Conservation (phyloP, 2,888 invertebrate genomes). For the Oxyscelio sp. region DNA sequence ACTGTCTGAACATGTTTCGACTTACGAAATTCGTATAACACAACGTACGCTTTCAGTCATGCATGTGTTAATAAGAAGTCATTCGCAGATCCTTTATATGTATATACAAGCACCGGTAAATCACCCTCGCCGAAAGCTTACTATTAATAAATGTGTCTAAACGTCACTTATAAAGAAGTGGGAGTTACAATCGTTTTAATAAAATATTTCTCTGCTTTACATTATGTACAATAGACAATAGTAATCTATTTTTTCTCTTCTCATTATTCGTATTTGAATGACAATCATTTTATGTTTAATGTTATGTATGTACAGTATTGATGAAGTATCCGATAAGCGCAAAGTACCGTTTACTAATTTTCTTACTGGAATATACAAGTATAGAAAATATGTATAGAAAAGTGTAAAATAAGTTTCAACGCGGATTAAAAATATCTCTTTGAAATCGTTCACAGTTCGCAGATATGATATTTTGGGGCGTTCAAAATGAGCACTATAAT, state of each 20-base stretch:
- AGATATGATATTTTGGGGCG: too few relatives aligned
- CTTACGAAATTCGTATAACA: slow-evolving; percentile 22
- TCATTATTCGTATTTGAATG: background rate
- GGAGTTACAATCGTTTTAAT: slow-evolving; percentile 44
- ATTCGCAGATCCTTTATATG: slow-evolving; percentile 8
- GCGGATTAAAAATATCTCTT: too few relatives aligned
- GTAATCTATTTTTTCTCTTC: slow-evolving; percentile 2
- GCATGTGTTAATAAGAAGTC: slow-evolving; percentile 34
- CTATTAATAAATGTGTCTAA: slow-evolving; percentile 41
- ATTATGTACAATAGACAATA: slow-evolving; percentile 45
- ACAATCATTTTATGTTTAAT: too few relatives aligned
- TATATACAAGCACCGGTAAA: slow-evolving; percentile 31
- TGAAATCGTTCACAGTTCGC: too few relatives aligned
- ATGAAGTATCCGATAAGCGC: slow-evolving; percentile 44
- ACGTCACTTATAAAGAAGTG: slow-evolving; percentile 47
- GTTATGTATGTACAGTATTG: slow-evolving; percentile 34
- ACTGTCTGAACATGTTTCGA: slow-evolving; percentile 30
- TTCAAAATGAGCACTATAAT: too few relatives aligned
- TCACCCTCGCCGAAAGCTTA: slow-evolving; percentile 2
- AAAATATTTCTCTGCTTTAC: slow-evolving; percentile 57
- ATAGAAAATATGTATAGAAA: too few relatives aligned
- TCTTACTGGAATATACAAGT: too few relatives aligned
- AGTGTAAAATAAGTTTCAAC: too few relatives aligned
- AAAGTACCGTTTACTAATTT: too few relatives aligned
- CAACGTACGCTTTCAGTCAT: slow-evolving; percentile 23